Evolutionary conservation across 2,888 invertebrate genomes (phyloP), one percentile per base, ranked within the genome.

Genomic region (Sarcophaga carnaria): DNA sequence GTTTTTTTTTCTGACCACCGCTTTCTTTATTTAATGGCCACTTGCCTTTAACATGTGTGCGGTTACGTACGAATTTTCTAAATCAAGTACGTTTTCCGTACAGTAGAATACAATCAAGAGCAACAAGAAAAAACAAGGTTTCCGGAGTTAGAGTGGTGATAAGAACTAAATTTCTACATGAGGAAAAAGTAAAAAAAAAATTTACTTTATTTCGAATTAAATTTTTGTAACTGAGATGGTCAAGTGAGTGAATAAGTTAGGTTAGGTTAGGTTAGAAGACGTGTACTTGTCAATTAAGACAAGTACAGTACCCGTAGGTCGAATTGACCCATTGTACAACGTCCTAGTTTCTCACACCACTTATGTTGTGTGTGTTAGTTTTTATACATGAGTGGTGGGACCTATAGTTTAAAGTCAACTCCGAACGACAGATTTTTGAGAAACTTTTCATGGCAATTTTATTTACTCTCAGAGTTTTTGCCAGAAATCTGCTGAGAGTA

Each of bases 21-120:
- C n/a, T 62, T 45, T 45, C 22, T 37, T 27, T 63, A 17, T 75
- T 79, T 84, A 78, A 83, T 79, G 83, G 63, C 70, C 75, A 60
- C 66, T 79, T 80, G 37, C 71, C 80, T 80, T 66, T 76, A 71
- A 66, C 80, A 60, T 76, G 64, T 77, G n/a, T 76, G 76, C 79
- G 80, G 84, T 84, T 76, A 80, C 37, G n/a, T 76, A 80, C 22
- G n/a, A 76, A 80, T 71, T 71, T 85, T 85, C 47, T 20, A 80
- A 66, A 84, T 80, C 75, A 70, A 80, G 47, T 66, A 79, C 27
- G 27, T 85, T 62, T 80, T 77, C n/a, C 62, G 25, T 54, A 54
- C 54, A 54, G 17, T 37, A 37, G 8, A 37, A 37, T 10, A 10
- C 37, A 37, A 37, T 37, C 37, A 37, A 37, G 10, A 37, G 37